A percentile compares a stretch with the other conserved stretches of the same genome.
Evolutionary conservation across 2,888 invertebrate genomes (phyloP).

Genomic region (Pseudeuparius sepicola): DNA sequence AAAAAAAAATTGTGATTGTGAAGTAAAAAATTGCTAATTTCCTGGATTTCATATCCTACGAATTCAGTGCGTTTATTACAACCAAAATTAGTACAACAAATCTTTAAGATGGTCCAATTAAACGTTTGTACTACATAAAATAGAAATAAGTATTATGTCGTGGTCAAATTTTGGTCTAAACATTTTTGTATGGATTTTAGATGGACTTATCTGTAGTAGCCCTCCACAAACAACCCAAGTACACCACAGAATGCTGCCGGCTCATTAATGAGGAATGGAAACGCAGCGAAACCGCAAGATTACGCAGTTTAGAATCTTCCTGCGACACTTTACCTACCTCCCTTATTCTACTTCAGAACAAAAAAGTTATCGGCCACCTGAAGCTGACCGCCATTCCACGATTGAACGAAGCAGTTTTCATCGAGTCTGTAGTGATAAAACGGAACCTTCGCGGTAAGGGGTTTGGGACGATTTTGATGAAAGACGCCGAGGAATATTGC

Average conservation of each 20-base stretch:
- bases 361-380: constrained; percentile 63
- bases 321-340: constrained; percentile 64
- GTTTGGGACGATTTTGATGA: constrained; percentile 66
- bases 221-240: constrained; percentile 63
- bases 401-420: constrained; percentile 60
- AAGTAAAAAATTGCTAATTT: no score
- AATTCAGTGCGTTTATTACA: no score
- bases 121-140: no score
- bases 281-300: constrained; percentile 66
- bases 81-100: no score
- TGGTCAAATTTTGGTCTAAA: no score
- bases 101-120: no score
- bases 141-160: no score
- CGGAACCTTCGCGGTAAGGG: constrained; percentile 62
- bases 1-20: no score
- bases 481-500: constrained; percentile 64
- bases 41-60: no score
- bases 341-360: constrained; percentile 51
- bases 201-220: constrained; percentile 46
- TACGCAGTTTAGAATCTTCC: constrained; percentile 63
- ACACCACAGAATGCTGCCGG: constrained; percentile 59
- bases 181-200: no score
- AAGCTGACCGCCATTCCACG: constrained; percentile 66
- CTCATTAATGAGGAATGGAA: constrained; percentile 84
- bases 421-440: constrained; percentile 74